These are phyloP conservation scores for Trachemys scripta DNA, from an alignment of 2,113 vertebrate species.

Conservation along the genomic window DNA sequence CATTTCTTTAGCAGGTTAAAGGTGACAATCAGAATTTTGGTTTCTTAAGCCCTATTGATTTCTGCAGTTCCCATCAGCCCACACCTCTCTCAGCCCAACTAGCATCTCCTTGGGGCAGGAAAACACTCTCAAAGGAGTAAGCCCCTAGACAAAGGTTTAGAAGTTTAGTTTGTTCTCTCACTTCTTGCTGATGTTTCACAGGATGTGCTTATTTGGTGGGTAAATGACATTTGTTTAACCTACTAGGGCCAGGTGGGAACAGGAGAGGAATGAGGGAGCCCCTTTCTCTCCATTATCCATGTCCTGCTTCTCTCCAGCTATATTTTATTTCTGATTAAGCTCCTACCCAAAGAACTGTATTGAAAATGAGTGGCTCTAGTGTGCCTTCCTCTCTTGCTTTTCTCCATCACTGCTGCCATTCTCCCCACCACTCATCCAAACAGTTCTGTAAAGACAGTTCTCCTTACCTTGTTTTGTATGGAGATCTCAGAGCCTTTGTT, in stretches of 20 bases:
- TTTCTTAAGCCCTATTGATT: not conserved
- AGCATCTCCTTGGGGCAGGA: not conserved
- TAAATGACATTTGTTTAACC: not conserved
- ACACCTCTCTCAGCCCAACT: not conserved
- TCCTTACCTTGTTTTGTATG: not conserved
- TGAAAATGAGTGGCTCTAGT: not conserved
- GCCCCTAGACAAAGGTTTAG: not conserved
- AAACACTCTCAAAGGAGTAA: not conserved
- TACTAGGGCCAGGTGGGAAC: not conserved
- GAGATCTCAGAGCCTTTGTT: not conserved
- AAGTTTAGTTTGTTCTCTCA: not conserved
- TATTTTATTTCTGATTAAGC: not conserved
- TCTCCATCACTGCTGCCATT: not conserved
- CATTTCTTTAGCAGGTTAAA: not conserved
- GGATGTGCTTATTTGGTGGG: not conserved
- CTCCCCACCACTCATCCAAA: not conserved
- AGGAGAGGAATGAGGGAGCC: not conserved
- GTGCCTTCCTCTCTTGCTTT: not conserved
- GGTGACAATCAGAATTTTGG: not conserved
- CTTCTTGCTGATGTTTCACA: not conserved
- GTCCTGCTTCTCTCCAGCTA: not conserved
- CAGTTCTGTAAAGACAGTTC: not conserved
- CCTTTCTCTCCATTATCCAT: not conserved
- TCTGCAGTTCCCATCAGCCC: not conserved
- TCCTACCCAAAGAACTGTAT: not conserved